These are phyloP conservation scores for Planococcus citri DNA, from an alignment of 1,140 invertebrate genomes.

Conservation along the genomic window DNA sequence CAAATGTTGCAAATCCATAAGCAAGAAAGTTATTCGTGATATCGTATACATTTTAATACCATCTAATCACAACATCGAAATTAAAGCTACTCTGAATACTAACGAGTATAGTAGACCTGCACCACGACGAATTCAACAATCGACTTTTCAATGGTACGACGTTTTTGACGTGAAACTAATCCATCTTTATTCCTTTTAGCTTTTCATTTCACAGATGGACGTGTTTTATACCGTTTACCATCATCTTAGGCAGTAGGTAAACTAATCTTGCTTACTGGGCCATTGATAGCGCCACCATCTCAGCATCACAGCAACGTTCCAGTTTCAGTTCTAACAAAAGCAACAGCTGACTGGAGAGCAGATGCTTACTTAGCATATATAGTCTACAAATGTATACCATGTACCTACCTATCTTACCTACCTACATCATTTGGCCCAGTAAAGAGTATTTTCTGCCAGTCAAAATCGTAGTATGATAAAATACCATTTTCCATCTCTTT, in stretches of 20 bases:
- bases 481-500: neutral
- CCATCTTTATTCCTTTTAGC: slow-evolving; percentile 3
- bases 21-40: too few relatives aligned
- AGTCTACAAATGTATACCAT: neutral
- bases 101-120: too few relatives aligned
- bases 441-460: too few relatives aligned
- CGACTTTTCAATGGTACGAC: neutral
- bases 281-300: neutral
- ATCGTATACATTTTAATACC: neutral
- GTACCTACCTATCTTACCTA: too few relatives aligned
- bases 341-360: neutral
- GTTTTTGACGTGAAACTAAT: neutral
- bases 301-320: neutral
- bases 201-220: slow-evolving; percentile 6
- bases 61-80: neutral
- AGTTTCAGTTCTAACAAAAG: neutral
- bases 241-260: neutral
- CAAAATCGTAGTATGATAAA: too few relatives aligned
- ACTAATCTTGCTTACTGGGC: neutral
- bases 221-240: neutral
- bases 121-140: neutral
- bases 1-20: too few relatives aligned
- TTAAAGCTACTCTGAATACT: too few relatives aligned
- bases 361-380: neutral
- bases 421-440: too few relatives aligned